Conservation (phyloP, 2,888 invertebrate genomes). For the Pocota personata region DNA sequence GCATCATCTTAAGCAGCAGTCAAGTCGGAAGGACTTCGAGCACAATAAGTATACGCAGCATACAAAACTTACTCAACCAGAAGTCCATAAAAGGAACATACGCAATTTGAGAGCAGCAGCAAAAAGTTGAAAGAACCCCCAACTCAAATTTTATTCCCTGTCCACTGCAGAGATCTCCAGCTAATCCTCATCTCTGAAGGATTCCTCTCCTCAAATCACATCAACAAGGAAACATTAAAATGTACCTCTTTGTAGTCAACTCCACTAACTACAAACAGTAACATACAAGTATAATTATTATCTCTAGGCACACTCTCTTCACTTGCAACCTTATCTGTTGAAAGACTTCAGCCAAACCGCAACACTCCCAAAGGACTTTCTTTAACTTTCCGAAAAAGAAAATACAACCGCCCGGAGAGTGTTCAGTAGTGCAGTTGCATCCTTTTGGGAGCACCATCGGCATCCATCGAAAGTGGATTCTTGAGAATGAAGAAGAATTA, state of each 20-base stretch:
- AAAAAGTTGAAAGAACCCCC: background rate
- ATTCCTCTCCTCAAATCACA: background rate
- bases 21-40: background rate
- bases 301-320: background rate
- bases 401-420: background rate
- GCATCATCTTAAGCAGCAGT: background rate
- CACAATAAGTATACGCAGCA: background rate
- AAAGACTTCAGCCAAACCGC: background rate
- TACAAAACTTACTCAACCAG: background rate
- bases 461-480: background rate
- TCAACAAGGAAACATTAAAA: background rate
- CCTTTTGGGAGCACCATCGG: background rate
- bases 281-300: background rate
- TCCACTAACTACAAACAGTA: background rate
- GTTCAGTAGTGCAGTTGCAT: slow-evolving; percentile 1
- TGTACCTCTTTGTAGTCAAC: slow-evolving; percentile 12
- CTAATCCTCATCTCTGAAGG: slow-evolving; percentile 26
- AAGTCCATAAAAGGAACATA: slow-evolving; percentile 13
- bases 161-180: background rate
- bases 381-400: background rate
- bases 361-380: background rate
- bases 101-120: slow-evolving; percentile 10
- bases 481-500: background rate
- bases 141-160: background rate
- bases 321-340: background rate